Base-by-base conservation (phyloP, 2,888 invertebrate genomes). In the Melitaea athalia region DNA sequence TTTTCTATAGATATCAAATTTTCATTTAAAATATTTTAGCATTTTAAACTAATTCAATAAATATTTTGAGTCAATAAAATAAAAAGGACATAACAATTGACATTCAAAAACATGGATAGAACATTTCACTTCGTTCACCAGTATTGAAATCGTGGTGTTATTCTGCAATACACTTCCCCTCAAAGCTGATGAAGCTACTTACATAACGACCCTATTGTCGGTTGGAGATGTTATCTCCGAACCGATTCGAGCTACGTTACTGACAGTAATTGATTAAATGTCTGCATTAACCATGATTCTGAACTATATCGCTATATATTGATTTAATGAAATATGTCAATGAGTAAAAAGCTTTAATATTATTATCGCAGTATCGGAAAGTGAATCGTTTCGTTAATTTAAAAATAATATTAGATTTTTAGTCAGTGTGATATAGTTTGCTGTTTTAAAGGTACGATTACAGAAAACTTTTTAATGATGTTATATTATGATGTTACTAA, bases 161-260 rank as follows among this genome's bases (percentile, higher is more conserved):
- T 70, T 68, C 60, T 10, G 59, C 59, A 63, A 61, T 68, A 67
- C 49, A 72, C 66, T 64, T 66, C 67, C 63, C 79, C 80, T 66
- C 65, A 81, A 78, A 77, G 77, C 77, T 83, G 82, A 85, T 81
- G 84, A 81, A 82, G 80, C 81, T 80, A 81, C 81, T 85, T 84
- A 80, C 80, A 85, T 88, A 87, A 87, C 85, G 81, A 84, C 79
- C 76, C 85, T 75, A 87, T 89, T 89, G 88, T 88, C 81, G 79
- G 78, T 72, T 78, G 81, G 83, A 85, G 84, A 86, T 84, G 83
- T 81, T 86, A 86, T 87, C 85, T 81, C 76, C 76, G 76, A 81
- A 80, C 77, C 82, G 81, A 85, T 82, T 81, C 78, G 76, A 76
- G 74, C 79, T 78, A 76, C 76, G 67, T 76, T 74, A 77, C 78